Evolutionary conservation across 1,140 invertebrate genomes (phyloP), one percentile per base, ranked within the genome.

Genomic region (Cyclina sinensis): DNA sequence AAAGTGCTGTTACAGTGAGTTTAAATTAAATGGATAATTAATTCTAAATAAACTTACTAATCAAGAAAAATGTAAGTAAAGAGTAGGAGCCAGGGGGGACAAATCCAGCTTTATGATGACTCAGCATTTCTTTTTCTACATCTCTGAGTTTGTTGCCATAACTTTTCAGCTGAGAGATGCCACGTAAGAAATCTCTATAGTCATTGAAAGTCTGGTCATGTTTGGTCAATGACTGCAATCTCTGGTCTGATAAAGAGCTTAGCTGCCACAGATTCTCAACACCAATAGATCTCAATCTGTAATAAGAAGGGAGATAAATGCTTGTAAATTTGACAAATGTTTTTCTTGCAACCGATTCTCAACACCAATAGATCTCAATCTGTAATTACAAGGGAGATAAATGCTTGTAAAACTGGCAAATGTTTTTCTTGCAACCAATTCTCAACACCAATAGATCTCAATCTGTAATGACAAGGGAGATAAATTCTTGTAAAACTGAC

Each of bases 131-230:
- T 54, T 46, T 46, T 74, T 84, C 65, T 7, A 84, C 43, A 37
- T 84, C 24, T 21, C 59, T 30, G 11, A 46, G 27, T 12, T 86
- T 43, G n/a, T n/a, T 48, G 14, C 68, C 35, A 27, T 57, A 4
- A 16, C 27, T 48, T 35, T 76, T 78, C 39, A 86, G 57, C 1
- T 46, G 27, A 7, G 46, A 37, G 18, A 86, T 43, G 9, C 51
- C 70, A 11, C 68, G 30, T 37, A 51, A 39, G 14, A 86, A 65
- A 16, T 57, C 54, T 24, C 68, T 48, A 46, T 79, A 86, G 16
- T 86, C 84, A n/a, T 30, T 5, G 30, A 86, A 79, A 12, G 84
- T 59, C 9, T 37, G 24, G 46, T 86, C 84, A 39, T 78, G 62
- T 68, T 39, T 18, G 0, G 84, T 78, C 35, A 86, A 48, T 5